Base-by-base conservation (phyloP, 1,140 invertebrate genomes). In the Diabrotica virgifera region DNA sequence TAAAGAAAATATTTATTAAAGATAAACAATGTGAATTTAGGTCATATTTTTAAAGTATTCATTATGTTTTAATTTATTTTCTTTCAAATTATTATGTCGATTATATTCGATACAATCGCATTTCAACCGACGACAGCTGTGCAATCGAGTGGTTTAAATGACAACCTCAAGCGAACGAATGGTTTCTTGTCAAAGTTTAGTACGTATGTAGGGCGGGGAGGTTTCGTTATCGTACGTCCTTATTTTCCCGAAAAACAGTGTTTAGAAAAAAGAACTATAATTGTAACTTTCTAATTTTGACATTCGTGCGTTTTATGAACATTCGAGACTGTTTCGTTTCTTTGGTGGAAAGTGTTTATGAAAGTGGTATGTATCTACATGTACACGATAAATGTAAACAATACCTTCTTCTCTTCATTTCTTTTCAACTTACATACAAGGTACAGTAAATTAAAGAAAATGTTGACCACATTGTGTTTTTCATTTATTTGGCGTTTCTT, bases 141-240 rank as follows among this genome's bases (percentile, higher is more conserved):
- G 35, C 54, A n/a, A 11, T 14, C 12, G 35, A 56, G 2, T 56
- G 9, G 2, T 56, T 14, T 56, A 9, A 14, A 10, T 62, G 70
- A 82, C 81, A n/a, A 46, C 8, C n/a, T 10, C 5, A 46, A 46
- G n/a, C 40, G 40, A 46, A 46, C 40, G 40, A 74, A 82, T 80
- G 56, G 78, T 82, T 70, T 68, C 64, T 65, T 72, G 74, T 76
- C 67, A 76, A 68, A 61, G 66, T 60, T 53, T 64, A 66, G 65
- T 59, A 68, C 58, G 71, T 70, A 70, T 70, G 59, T 73, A 71
- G 70, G 72, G 75, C 71, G 69, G 74, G 69, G 71, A 71, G 70
- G 64, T 76, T 74, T 63, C 62, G 56, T 62, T 64, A 66, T 55
- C 56, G 61, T 64, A 57, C 63, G 66, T 66, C 63, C 66, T 65